Percentiles rank a stretch among this genome's conserved stretches.
Conservation (phyloP, 2,888 invertebrate species). For the Panopea generosa region DNA sequence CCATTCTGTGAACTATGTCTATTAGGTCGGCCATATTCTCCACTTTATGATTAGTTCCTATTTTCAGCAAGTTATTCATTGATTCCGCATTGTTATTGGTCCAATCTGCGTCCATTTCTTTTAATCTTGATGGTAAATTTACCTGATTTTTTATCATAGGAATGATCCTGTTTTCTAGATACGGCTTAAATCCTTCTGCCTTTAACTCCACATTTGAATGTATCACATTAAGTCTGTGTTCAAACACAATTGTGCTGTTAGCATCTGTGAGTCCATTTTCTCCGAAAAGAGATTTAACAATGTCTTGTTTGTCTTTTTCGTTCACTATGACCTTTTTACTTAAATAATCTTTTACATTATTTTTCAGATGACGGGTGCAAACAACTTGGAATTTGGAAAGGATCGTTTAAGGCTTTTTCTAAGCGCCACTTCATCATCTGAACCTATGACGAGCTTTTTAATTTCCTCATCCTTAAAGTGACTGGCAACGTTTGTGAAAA, state of each 20-base stretch:
- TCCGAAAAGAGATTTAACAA: constrained; percentile 11
- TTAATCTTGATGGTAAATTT: too few relatives aligned
- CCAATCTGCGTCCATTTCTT: too few relatives aligned
- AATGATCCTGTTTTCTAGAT: constrained; percentile 4
- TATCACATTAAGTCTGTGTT: constrained; percentile 1
- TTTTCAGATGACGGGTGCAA: constrained; percentile 34
- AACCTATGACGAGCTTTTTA: constrained; percentile 8
- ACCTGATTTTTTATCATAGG: too few relatives aligned
- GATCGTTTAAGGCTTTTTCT: not conserved
- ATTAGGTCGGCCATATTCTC: too few relatives aligned
- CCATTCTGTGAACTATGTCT: constrained; percentile 8
- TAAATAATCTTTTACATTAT: constrained; percentile 29
- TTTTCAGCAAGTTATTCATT: too few relatives aligned
- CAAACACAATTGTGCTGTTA: constrained; percentile 13
- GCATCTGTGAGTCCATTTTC: constrained; percentile 23
- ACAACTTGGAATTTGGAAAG: constrained; percentile 11
- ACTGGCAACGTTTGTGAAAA: not conserved
- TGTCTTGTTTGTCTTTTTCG: not conserved
- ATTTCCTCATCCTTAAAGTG: constrained; percentile 13
- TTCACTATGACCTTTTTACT: constrained; percentile 8
- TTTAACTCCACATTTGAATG: too few relatives aligned
- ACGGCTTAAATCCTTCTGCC: too few relatives aligned
- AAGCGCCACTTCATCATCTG: constrained; percentile 24
- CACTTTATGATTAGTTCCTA: too few relatives aligned
- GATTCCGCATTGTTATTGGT: too few relatives aligned